Evolutionary conservation across 2,888 invertebrate species (phyloP).

Genomic region (Morpho deidamia): DNA sequence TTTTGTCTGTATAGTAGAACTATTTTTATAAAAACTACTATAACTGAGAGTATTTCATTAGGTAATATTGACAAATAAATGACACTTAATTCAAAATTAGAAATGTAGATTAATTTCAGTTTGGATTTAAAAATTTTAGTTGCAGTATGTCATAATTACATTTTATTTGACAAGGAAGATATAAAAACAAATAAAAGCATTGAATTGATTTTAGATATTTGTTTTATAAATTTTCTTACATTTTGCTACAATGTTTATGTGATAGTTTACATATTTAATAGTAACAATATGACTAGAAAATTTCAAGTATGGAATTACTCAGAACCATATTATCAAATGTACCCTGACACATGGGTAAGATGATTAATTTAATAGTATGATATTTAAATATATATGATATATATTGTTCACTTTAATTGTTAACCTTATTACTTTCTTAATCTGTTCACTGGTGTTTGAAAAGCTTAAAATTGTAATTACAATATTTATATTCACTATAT

Average conservation of each 20-base stretch:
- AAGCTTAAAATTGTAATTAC: too few species aligned
- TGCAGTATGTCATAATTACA: constrained; percentile 57
- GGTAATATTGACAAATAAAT: neutral
- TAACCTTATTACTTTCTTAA: too few species aligned
- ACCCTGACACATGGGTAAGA: constrained; percentile 67
- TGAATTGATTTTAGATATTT: constrained; percentile 44
- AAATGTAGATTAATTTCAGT: constrained; percentile 41
- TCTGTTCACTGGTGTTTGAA: too few species aligned
- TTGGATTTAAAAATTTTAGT: constrained; percentile 52
- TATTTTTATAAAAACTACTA: too few species aligned
- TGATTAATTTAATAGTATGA: neutral
- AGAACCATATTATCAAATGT: constrained; percentile 73
- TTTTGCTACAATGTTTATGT: constrained; percentile 55
- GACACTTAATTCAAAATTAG: constrained; percentile 48
- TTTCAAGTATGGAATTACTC: constrained; percentile 77
- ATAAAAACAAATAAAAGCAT: constrained; percentile 52
- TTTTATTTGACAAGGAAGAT: constrained; percentile 54
- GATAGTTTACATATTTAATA: constrained; percentile 39
- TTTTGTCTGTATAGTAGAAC: too few species aligned
- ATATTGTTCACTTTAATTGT: too few species aligned
- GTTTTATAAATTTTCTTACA: constrained; percentile 45
- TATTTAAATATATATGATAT: too few species aligned
- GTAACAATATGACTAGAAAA: constrained; percentile 67
- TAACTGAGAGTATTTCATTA: too few species aligned
- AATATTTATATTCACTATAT: too few species aligned